phyloP scores from a whole-genome alignment of 2,113 vertebrate genomes.

The Oryzias melastigma region DNA sequence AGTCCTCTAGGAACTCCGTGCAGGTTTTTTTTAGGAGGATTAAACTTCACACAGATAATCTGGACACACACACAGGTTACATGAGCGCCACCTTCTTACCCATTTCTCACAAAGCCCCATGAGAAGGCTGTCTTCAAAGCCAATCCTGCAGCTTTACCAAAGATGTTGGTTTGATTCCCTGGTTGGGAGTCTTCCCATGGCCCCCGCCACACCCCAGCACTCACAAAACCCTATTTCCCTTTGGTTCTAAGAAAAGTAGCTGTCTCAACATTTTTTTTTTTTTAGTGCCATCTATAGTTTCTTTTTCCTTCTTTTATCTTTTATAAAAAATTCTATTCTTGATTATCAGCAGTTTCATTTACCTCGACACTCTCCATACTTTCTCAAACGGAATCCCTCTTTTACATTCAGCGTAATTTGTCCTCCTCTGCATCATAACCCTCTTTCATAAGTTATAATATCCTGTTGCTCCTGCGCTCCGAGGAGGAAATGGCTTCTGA shows the following conservation, averaged over 20 bases:
- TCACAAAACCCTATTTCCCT: constrained; percentile 11
- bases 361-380: constrained; percentile 42
- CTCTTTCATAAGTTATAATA: constrained; percentile 70
- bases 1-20: constrained; percentile 34
- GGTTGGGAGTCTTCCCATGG: constrained; percentile 60
- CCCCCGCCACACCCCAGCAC: constrained; percentile 17
- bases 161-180: constrained; percentile 65
- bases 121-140: constrained; percentile 72
- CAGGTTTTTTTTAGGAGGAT: constrained; percentile 32
- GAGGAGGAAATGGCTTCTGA: constrained; percentile 68
- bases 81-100: constrained; percentile 56
- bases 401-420: constrained; percentile 19
- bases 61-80: constrained; percentile 52
- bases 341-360: constrained; percentile 57
- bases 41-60: constrained; percentile 41
- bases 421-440: constrained; percentile 38
- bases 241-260: constrained; percentile 26
- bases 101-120: constrained; percentile 50
- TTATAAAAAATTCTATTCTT: not conserved
- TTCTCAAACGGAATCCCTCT: constrained; percentile 68
- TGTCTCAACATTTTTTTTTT: constrained; percentile 3
- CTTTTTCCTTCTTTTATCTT: constrained; percentile 24
- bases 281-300: constrained; percentile 30
- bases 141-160: constrained; percentile 67
- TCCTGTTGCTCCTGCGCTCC: constrained; percentile 55